Conservation (phyloP, 1,140 invertebrate species). For the Aphelinus atriplicis region DNA sequence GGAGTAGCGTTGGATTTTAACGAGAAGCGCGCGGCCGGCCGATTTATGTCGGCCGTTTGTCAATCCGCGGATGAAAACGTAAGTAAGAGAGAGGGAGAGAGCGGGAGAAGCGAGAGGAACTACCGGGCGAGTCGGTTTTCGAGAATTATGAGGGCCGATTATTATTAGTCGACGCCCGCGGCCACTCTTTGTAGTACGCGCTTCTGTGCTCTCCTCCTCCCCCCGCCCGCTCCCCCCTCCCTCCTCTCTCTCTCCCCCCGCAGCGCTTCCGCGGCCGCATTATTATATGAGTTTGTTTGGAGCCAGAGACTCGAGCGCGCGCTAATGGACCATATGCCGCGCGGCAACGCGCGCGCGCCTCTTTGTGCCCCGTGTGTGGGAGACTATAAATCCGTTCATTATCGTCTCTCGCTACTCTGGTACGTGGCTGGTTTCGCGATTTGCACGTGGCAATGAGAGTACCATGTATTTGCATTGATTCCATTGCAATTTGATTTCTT, state of each 20-base stretch:
- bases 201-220: neutral
- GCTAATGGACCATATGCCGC: too few relatives aligned
- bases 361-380: too few relatives aligned
- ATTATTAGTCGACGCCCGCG: constrained; percentile 20
- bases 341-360: too few relatives aligned
- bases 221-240: neutral
- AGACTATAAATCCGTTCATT: too few relatives aligned
- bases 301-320: neutral
- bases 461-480: too few relatives aligned
- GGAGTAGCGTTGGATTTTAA: constrained; percentile 21
- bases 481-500: too few relatives aligned
- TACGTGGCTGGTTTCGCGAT: too few relatives aligned
- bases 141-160: constrained; percentile 13
- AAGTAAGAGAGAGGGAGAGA: neutral
- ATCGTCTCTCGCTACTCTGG: too few relatives aligned
- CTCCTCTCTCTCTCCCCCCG: neutral
- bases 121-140: neutral
- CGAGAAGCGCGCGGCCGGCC: constrained; percentile 3
- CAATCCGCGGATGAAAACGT: constrained; percentile 31
- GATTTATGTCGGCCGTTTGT: constrained; percentile 35
- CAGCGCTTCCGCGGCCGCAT: neutral
- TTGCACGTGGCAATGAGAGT: too few relatives aligned
- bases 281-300: constrained; percentile 15
- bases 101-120: neutral
- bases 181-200: neutral